These are phyloP conservation scores for Diadegma fenestrale DNA, from an alignment of 2,888 invertebrate species.

Conservation along the genomic window DNA sequence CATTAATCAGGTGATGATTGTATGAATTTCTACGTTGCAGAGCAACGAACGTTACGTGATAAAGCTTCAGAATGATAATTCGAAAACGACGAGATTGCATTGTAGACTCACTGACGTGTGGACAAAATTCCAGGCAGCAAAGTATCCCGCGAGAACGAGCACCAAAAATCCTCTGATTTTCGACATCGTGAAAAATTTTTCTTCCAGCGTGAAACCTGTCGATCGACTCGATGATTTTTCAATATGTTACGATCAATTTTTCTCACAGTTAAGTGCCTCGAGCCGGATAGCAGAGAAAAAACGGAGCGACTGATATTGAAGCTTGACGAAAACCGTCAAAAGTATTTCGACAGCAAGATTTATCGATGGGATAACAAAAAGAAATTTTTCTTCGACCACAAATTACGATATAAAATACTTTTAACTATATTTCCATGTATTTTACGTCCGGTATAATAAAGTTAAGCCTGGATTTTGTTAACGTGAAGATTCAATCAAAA, in stretches of 20 bases:
- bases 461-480: not conserved
- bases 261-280: not conserved
- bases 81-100: not conserved
- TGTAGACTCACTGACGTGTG: slow-evolving; percentile 39
- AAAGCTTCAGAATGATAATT: not conserved
- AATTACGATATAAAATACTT: not conserved
- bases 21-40: not conserved
- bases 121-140: slow-evolving; percentile 25
- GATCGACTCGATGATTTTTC: not conserved
- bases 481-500: slow-evolving; percentile 45
- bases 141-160: slow-evolving; percentile 28
- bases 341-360: not conserved
- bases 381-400: not conserved
- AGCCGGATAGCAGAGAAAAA: not conserved
- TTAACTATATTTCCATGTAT: not conserved
- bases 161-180: slow-evolving; percentile 23
- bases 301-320: not conserved
- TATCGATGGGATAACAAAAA: not conserved
- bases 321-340: not conserved
- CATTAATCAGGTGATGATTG: slow-evolving; percentile 9
- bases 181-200: slow-evolving; percentile 30
- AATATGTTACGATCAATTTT: not conserved
- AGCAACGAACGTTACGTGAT: slow-evolving; percentile 1
- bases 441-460: not conserved
- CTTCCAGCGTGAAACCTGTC: not conserved